Conservation (phyloP, 1,140 invertebrate genomes). For the Drosophila nigrodunni region DNA sequence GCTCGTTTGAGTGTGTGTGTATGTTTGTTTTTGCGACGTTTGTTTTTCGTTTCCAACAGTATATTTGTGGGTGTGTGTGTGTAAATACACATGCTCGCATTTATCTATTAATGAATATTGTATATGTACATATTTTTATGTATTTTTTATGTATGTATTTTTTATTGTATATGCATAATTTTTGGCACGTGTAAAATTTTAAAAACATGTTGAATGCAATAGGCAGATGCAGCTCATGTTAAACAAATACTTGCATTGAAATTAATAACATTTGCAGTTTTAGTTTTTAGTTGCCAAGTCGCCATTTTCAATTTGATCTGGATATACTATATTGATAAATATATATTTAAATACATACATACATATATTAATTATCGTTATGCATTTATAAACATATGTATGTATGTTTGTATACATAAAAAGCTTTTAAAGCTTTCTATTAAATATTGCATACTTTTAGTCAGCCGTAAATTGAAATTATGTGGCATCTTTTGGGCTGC, state of each 20-base stretch:
- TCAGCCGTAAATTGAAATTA: too few relatives aligned
- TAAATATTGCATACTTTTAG: constrained; percentile 1
- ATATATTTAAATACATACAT: neutral
- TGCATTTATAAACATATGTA: neutral
- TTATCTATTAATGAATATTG: constrained; percentile 6
- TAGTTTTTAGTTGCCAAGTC: neutral
- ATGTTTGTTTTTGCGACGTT: constrained; percentile 43
- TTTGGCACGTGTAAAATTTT: constrained; percentile 20
- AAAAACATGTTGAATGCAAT: constrained; percentile 11
- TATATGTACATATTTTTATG: too few relatives aligned
- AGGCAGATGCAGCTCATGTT: too few relatives aligned
- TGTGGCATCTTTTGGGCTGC: too few relatives aligned
- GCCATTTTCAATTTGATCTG: neutral
- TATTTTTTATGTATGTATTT: too few relatives aligned
- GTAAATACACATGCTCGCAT: constrained; percentile 1
- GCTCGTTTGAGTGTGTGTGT: constrained; percentile 33
- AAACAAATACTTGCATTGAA: too few relatives aligned
- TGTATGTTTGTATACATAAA: neutral
- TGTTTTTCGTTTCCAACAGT: neutral
- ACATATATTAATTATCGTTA: neutral
- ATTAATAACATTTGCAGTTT: too few relatives aligned
- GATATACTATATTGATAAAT: constrained; percentile 6
- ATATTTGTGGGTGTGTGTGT: neutral
- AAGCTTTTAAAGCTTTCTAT: neutral
- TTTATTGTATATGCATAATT: neutral